Percentiles rank a stretch among this genome's conserved stretches.
phyloP scores from a whole-genome alignment of 2,113 vertebrate species.

The Epinephelus fuscoguttatus region DNA sequence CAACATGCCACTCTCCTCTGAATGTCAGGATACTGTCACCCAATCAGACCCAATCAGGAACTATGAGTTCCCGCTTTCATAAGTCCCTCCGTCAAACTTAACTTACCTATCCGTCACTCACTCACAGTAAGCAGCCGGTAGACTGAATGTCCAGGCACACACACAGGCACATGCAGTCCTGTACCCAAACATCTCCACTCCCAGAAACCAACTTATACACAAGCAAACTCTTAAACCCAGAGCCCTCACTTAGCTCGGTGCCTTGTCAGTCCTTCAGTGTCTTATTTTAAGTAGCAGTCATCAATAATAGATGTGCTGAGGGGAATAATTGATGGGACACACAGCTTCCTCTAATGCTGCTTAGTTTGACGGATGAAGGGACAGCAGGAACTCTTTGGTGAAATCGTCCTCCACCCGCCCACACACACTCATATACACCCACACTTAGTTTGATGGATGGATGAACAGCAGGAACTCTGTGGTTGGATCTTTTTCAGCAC shows the following conservation, averaged over 20 bases:
- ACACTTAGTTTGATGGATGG: constrained; percentile 74
- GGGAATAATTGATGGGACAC: constrained; percentile 83
- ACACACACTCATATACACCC: constrained; percentile 51
- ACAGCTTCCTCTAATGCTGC: constrained; percentile 79
- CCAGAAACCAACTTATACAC: constrained; percentile 11
- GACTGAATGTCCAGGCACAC: constrained; percentile 2
- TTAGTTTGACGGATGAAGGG: constrained; percentile 80
- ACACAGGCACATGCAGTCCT: background rate
- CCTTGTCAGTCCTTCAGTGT: constrained; percentile 75
- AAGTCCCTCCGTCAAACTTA: constrained; percentile 29
- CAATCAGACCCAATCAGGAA: background rate
- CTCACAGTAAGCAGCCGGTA: background rate
- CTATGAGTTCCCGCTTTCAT: background rate
- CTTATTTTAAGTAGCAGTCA: constrained; percentile 82
- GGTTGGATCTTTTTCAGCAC: constrained; percentile 52
- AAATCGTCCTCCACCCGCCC: constrained; percentile 56
- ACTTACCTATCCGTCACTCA: background rate
- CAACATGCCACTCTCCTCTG: background rate
- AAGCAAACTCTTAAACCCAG: constrained; percentile 36
- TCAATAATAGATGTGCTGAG: constrained; percentile 78
- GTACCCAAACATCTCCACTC: constrained; percentile 1
- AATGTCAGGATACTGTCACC: background rate
- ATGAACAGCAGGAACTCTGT: constrained; percentile 60
- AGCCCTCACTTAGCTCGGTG: constrained; percentile 65
- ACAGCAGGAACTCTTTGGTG: constrained; percentile 72